Percentiles rank a stretch among this genome's conserved stretches.
Evolutionary conservation across 2,113 vertebrate genomes (phyloP).

Genomic region (Otis tarda): DNA sequence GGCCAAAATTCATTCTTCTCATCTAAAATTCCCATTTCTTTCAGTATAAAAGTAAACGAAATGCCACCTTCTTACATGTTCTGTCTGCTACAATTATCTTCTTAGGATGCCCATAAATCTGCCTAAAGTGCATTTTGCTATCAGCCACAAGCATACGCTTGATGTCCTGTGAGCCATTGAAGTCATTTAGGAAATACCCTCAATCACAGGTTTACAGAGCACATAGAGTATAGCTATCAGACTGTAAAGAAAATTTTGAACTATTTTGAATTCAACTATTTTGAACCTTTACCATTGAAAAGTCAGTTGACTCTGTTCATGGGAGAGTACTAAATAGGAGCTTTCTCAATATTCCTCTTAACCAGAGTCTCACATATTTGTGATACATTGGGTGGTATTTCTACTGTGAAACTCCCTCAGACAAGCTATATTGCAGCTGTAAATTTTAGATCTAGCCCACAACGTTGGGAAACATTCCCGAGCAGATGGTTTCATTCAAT

Average conservation of each 20-base stretch:
- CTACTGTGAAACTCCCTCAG: conserved; percentile 2
- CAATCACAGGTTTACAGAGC: neutral
- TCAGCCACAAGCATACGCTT: neutral
- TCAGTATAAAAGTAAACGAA: neutral
- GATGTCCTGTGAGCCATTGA: neutral
- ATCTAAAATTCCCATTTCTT: neutral
- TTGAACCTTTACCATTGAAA: neutral
- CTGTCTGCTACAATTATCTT: neutral
- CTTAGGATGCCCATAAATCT: neutral
- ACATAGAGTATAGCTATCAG: neutral
- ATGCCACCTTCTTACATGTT: neutral
- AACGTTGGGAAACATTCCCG: neutral
- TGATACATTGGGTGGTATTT: conserved; percentile 8
- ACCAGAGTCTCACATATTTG: neutral
- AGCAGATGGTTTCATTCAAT: conserved; percentile 58
- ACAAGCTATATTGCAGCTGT: conserved; percentile 24
- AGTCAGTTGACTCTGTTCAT: neutral
- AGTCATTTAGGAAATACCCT: neutral
- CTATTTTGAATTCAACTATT: neutral
- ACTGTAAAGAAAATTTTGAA: neutral
- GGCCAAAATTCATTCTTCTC: neutral
- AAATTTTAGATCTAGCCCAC: conserved; percentile 44
- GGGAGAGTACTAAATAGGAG: neutral
- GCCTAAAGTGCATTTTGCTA: neutral
- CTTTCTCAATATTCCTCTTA: conserved; percentile 4